Evolutionary conservation across 2,797 vertebrate species (phyloP).

Genomic region (Anguilla anguilla): DNA sequence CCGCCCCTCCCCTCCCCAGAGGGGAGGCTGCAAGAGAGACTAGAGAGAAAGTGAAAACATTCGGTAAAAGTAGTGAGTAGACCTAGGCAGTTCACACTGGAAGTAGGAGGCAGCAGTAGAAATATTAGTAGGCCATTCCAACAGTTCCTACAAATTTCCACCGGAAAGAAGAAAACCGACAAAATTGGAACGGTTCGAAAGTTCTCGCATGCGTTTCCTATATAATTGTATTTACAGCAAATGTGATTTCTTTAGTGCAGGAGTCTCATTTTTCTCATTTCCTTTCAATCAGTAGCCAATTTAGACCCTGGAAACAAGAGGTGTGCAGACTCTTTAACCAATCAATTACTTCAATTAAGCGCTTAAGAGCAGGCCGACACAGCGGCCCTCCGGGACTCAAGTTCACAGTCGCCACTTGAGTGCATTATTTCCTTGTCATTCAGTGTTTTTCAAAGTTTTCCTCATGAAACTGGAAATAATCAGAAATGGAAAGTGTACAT

Average conservation of each 20-base stretch:
- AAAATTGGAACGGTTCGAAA: not conserved
- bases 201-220: not conserved
- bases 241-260: not conserved
- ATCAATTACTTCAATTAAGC: too few relatives aligned
- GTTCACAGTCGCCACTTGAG: too few relatives aligned
- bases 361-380: too few relatives aligned
- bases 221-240: not conserved
- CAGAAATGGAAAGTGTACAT: not conserved
- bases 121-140: not conserved
- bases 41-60: not conserved
- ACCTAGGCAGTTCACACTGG: not conserved
- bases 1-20: too few relatives aligned
- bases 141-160: not conserved
- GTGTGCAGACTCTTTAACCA: too few relatives aligned
- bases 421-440: not conserved
- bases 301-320: too few relatives aligned
- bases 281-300: too few relatives aligned
- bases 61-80: not conserved
- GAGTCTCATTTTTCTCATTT: too few relatives aligned
- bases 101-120: not conserved
- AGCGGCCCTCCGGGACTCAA: too few relatives aligned
- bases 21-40: not conserved
- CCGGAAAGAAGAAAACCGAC: not conserved
- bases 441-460: not conserved
- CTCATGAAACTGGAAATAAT: not conserved